Percentiles rank a stretch among this genome's conserved stretches.
Evolutionary conservation across 2,797 vertebrate genomes (phyloP).

Genomic region (Ctenochaetus hawaiiensis): DNA sequence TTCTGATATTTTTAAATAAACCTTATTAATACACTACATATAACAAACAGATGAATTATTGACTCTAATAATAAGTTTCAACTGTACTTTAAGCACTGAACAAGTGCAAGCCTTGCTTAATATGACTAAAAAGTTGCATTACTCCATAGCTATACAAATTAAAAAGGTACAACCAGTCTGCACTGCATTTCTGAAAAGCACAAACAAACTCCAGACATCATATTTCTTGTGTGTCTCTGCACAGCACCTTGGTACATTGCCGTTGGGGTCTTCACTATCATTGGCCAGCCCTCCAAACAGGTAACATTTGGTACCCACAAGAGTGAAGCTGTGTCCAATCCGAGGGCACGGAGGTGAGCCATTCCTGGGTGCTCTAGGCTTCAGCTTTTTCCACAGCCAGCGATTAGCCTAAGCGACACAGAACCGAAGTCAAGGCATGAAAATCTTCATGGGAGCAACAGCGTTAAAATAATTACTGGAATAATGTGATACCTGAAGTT

Average conservation of each 20-base stretch:
- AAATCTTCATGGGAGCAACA: no score
- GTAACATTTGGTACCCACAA: conserved; percentile 95
- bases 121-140: not conserved
- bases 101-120: not conserved
- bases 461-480: not conserved
- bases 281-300: conserved; percentile 97
- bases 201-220: not conserved
- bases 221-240: not conserved
- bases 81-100: no score
- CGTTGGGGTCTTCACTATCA: conserved; percentile 96
- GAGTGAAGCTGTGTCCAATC: conserved; percentile 96
- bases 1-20: no score
- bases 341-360: conserved; percentile 91
- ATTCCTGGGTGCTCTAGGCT: conserved; percentile 89
- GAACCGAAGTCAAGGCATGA: not conserved
- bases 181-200: not conserved
- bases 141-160: not conserved
- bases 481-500: conserved; percentile 89
- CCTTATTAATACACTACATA: no score
- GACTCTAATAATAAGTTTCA: no score
- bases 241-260: conserved; percentile 92
- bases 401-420: conserved; percentile 90
- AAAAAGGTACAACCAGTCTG: not conserved
- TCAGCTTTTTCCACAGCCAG: conserved; percentile 99
- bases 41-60: no score